phyloP scores from a whole-genome alignment of 2,113 vertebrate genomes.

The Saccopteryx bilineata region DNA sequence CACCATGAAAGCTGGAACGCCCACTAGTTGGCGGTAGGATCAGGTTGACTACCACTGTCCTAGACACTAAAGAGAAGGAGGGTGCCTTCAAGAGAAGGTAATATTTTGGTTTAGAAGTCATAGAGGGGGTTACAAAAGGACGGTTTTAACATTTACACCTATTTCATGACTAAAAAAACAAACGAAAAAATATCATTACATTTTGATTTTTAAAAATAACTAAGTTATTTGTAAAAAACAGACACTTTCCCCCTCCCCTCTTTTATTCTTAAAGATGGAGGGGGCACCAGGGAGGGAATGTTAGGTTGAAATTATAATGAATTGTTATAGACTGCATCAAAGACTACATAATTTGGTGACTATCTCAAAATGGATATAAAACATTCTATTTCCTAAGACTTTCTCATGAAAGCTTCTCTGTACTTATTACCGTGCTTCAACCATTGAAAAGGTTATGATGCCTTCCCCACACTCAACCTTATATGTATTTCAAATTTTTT shows the following conservation, averaged over 20 bases:
- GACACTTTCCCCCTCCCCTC: not conserved
- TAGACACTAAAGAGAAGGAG: not conserved
- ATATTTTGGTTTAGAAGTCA: not conserved
- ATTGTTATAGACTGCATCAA: not conserved
- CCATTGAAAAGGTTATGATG: not conserved
- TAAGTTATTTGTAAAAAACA: slow-evolving; percentile 18
- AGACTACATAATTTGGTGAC: not conserved
- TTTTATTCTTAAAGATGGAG: slow-evolving; percentile 2
- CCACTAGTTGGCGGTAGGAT: no score
- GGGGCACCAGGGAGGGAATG: not conserved
- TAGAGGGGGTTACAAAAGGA: not conserved
- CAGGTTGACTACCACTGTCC: not conserved
- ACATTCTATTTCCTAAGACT: not conserved
- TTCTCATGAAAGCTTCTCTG: not conserved
- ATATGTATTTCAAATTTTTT: not conserved
- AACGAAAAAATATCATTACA: not conserved
- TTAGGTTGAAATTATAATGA: not conserved
- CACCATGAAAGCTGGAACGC: no score
- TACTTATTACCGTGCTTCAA: not conserved
- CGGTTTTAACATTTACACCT: not conserved
- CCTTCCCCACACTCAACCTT: not conserved
- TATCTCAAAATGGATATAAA: not conserved
- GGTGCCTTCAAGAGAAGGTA: not conserved
- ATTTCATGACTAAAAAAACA: not conserved
- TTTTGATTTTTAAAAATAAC: slow-evolving; percentile 33